Evolutionary conservation across 2,888 invertebrate genomes (phyloP).

Genomic region (Agonum fuliginosum): DNA sequence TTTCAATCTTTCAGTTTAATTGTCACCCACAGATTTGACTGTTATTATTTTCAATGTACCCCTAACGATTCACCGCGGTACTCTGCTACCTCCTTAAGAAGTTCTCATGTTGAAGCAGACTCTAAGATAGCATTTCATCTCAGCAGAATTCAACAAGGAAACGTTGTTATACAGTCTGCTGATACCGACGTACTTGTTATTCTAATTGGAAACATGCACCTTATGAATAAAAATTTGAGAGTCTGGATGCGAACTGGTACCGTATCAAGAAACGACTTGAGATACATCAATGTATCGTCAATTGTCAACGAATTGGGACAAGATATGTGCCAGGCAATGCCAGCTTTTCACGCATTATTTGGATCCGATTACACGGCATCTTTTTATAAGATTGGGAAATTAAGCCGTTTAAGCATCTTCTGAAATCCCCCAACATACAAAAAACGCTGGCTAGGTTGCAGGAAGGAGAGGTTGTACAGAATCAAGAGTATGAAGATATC

Average conservation of each 20-base stretch:
- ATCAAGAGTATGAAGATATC: too few relatives aligned
- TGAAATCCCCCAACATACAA: too few relatives aligned
- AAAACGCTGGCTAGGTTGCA: too few relatives aligned
- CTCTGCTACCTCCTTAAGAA: not conserved
- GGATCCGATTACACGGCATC: not conserved
- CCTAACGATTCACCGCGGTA: not conserved
- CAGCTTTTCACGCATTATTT: too few relatives aligned
- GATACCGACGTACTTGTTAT: too few relatives aligned
- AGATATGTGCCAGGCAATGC: too few relatives aligned
- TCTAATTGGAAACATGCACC: too few relatives aligned
- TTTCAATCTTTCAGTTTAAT: not conserved
- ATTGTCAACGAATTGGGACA: not conserved
- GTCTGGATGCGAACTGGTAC: not conserved
- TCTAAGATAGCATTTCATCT: slow-evolving; percentile 10
- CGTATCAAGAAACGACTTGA: slow-evolving; percentile 1
- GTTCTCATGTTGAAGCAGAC: slow-evolving; percentile 1
- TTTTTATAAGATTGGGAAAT: slow-evolving; percentile 5
- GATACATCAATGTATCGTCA: not conserved
- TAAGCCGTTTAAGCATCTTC: too few relatives aligned
- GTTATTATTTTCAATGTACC: not conserved
- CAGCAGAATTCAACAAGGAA: not conserved
- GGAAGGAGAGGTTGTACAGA: too few relatives aligned
- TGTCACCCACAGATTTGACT: too few relatives aligned
- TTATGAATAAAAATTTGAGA: too few relatives aligned
- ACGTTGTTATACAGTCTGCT: too few relatives aligned